Evolutionary conservation across 2,888 invertebrate genomes (phyloP).

Genomic region (Amphipoea oculea): DNA sequence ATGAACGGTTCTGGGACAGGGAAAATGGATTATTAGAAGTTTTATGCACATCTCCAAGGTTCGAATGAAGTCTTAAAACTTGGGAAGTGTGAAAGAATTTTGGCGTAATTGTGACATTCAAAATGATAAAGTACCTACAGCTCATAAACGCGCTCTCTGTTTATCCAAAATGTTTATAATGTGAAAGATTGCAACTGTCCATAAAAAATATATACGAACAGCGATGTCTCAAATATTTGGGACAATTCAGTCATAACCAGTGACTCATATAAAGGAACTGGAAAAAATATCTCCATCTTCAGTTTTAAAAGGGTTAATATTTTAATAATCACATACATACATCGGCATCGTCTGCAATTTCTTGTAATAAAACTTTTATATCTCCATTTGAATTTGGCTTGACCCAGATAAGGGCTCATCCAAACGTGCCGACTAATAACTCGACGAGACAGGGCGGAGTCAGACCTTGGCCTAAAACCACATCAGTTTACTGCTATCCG

Average conservation of each 20-base stretch:
- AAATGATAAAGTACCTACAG: conserved; percentile 4
- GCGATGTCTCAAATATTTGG: conserved; percentile 30
- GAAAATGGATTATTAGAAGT: conserved; percentile 24
- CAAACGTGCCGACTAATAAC: conserved; percentile 68
- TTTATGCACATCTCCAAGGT: conserved; percentile 6
- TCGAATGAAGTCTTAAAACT: neutral
- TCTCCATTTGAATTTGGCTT: conserved; percentile 53
- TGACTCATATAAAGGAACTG: conserved; percentile 24
- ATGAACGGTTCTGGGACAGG: conserved; percentile 6
- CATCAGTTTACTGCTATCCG: conserved; percentile 54
- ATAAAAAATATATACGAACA: conserved; percentile 16
- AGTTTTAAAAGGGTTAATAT: conserved; percentile 31
- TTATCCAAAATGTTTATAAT: conserved; percentile 19
- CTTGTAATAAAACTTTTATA: conserved; percentile 53
- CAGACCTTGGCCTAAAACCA: conserved; percentile 76
- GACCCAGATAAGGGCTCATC: conserved; percentile 77
- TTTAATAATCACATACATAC: conserved; percentile 14
- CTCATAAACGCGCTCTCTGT: conserved; percentile 9
- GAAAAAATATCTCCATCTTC: conserved; percentile 20
- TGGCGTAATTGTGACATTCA: conserved; percentile 18
- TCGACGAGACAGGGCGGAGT: conserved; percentile 78
- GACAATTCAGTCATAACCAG: conserved; percentile 19
- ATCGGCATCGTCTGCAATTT: conserved; percentile 31
- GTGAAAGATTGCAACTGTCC: conserved; percentile 17
- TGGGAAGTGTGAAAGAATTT: neutral